A percentile compares a stretch with the other conserved stretches of the same genome.
Evolutionary conservation across 2,797 vertebrate species (phyloP).

Genomic region (Lagocephalus sceleratus): DNA sequence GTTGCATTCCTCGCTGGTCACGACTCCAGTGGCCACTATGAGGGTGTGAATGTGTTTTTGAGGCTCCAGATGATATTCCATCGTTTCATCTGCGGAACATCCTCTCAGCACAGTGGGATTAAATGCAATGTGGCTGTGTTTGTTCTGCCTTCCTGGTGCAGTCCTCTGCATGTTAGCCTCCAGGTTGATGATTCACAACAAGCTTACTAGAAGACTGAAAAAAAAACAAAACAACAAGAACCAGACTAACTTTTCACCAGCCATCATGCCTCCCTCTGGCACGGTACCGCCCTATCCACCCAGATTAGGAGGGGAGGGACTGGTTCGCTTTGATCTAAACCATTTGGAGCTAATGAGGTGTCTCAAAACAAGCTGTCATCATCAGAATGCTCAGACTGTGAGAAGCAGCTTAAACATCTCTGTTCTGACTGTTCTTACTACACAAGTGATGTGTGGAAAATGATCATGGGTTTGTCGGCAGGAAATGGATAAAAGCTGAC

Average conservation of each 20-base stretch:
- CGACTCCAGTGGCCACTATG: neutral
- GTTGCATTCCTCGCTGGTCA: neutral
- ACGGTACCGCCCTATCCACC: neutral
- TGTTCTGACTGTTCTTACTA: too few species aligned
- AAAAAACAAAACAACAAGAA: neutral
- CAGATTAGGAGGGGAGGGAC: neutral
- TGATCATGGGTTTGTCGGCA: too few species aligned
- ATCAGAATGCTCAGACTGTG: neutral
- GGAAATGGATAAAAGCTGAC: too few species aligned
- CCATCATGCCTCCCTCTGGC: neutral
- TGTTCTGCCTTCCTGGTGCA: too few species aligned
- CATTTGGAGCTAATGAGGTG: neutral
- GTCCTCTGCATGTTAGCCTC: too few species aligned
- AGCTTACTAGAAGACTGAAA: neutral
- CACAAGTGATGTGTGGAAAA: too few species aligned
- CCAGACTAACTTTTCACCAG: neutral
- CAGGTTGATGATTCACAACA: too few species aligned
- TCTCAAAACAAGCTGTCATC: neutral
- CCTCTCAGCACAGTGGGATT: too few species aligned
- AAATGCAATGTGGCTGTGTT: too few species aligned
- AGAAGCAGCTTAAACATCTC: neutral
- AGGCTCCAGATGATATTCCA: neutral
- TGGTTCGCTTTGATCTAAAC: neutral
- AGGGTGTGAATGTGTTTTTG: neutral
- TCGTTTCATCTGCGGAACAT: too few species aligned